Percentiles rank a stretch among this genome's conserved stretches.
Conservation (phyloP, 2,888 invertebrate genomes). For the Megalurothrips usitatus region DNA sequence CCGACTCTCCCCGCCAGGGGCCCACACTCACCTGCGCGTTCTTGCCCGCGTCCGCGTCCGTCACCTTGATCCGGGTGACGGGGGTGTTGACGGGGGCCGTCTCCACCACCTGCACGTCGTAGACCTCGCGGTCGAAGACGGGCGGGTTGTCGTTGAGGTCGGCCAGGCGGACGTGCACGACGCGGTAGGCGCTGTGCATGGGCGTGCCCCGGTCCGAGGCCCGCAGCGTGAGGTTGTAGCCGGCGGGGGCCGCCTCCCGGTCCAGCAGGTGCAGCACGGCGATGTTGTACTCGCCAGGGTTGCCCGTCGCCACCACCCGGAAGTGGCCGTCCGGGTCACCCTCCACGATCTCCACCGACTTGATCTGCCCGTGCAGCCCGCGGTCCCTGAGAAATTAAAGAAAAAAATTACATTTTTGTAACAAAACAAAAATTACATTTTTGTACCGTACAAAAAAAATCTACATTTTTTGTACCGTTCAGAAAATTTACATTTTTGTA, state of each 20-base stretch:
- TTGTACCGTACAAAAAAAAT: no score
- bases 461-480: no score
- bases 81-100: conserved; percentile 85
- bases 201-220: conserved; percentile 82
- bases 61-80: conserved; percentile 78
- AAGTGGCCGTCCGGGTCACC: conserved; percentile 90
- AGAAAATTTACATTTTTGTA: no score
- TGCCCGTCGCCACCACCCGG: conserved; percentile 57
- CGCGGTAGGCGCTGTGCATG: conserved; percentile 70
- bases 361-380: conserved; percentile 80
- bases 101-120: conserved; percentile 83
- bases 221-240: conserved; percentile 81
- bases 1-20: no score
- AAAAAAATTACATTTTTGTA: not conserved
- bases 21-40: conserved; percentile 64
- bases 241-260: conserved; percentile 70
- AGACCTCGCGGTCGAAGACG: conserved; percentile 78
- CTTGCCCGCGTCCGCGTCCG: conserved; percentile 75
- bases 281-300: conserved; percentile 69
- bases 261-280: conserved; percentile 72
- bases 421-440: not conserved
- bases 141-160: conserved; percentile 84
- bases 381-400: conserved; percentile 54
- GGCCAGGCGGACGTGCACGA: conserved; percentile 72
- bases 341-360: conserved; percentile 74